Evolutionary conservation across 2,797 vertebrate genomes (phyloP), one percentile per base, ranked within the genome.

Genomic region (Sebastes trivittatus): DNA sequence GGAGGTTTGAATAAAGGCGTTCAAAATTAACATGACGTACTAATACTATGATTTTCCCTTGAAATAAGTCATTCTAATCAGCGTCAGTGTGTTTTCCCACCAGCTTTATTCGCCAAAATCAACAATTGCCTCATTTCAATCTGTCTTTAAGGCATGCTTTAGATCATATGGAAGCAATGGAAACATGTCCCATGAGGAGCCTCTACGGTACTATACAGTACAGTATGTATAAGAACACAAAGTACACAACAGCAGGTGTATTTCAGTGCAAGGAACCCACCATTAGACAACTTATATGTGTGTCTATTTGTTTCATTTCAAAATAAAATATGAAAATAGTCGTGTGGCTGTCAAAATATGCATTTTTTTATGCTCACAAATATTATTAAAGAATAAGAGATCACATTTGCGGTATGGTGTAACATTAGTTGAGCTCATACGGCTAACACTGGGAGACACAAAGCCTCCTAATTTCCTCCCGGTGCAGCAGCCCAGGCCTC

Each of bases 401-500:
- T 25, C 13, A 18, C 34, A 10, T 63, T 63, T 10, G 16, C 1
- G 18, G 54, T 42, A 62, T 49, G 54, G 16, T 42, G 5, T 54
- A 29, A 23, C 55, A 34, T 75, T 11, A 58, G 42, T 22, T 22
- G 20, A 60, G 61, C 56, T 49, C 62, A 71, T 62, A 11, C 10
- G 1, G 58, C 32, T 60, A 49, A n/a, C 80, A 69, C 61, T 29
- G 30, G 68, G 58, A 73, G 65, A 87, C 85, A 87, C 75, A 86
- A 91, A 84, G 82, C 71, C 56, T 83, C 79, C 83, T 76, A 77
- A 77, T 93, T 90, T 85, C 78, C 88, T 86, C 91, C 85, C 72
- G 29, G 87, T 86, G 88, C 92, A 93, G 88, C 82, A 36, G 76
- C 72, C 69, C 75, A 29, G 88, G 65, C 55, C 68, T 0, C 62